Evolutionary conservation across 2,113 vertebrate genomes (phyloP).

Genomic region (Meriones unguiculatus): DNA sequence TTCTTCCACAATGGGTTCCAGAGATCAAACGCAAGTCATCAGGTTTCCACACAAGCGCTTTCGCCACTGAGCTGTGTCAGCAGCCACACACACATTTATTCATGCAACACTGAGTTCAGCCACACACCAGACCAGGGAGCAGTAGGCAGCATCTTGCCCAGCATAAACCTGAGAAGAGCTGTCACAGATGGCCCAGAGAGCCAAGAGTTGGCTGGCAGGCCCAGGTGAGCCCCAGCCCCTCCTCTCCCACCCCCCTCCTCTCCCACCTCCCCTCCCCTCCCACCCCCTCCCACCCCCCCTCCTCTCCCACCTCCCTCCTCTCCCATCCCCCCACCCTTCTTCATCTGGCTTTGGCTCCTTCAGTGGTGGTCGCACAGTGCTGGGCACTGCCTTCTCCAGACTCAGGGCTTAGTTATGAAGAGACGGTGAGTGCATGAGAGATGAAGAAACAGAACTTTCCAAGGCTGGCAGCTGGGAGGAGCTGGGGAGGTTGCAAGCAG

Average conservation of each 20-base stretch:
- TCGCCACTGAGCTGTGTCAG: background rate
- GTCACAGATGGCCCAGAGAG: background rate
- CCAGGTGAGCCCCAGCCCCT: background rate
- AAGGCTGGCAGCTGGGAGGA: background rate
- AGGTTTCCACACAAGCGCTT: background rate
- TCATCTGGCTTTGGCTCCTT: accelerated
- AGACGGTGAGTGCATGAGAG: background rate
- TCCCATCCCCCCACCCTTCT: background rate
- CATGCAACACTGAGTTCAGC: background rate
- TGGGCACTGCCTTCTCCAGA: background rate
- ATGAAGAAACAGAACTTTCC: slow-evolving; percentile 3
- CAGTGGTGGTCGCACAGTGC: background rate
- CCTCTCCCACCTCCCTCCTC: too few relatives aligned
- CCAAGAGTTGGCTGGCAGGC: background rate
- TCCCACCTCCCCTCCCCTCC: too few relatives aligned
- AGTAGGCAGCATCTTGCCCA: background rate
- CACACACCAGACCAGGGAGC: background rate
- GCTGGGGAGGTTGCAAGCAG: background rate
- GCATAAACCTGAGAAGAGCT: background rate
- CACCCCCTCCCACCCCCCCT: too few relatives aligned
- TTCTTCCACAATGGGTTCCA: background rate
- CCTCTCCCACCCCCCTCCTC: too few relatives aligned
- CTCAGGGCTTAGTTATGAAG: background rate
- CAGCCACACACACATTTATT: background rate
- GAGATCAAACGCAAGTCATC: background rate